Evolutionary conservation across 2,113 vertebrate genomes (phyloP).

Genomic region (Spheniscus mendiculus): DNA sequence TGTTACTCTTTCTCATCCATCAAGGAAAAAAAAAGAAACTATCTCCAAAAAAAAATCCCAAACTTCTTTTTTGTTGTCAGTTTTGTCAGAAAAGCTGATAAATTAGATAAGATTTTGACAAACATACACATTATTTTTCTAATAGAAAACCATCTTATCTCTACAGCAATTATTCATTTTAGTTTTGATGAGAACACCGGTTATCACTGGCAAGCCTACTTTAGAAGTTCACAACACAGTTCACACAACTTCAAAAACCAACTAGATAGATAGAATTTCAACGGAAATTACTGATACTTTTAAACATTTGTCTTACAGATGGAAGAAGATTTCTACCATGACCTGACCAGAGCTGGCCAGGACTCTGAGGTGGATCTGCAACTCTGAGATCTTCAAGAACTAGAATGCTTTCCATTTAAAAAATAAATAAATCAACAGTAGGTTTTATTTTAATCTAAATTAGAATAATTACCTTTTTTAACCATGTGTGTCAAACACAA

Average conservation of each 20-base stretch:
- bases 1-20: background rate
- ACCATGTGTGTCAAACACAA: background rate
- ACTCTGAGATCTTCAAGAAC: background rate
- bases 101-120: background rate
- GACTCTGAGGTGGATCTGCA: background rate
- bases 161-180: background rate
- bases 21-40: background rate
- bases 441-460: background rate
- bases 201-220: background rate
- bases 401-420: background rate
- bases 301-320: background rate
- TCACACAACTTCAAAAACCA: background rate
- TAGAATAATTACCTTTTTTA: background rate
- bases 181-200: background rate
- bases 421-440: background rate
- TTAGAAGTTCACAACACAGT: background rate
- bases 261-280: background rate
- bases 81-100: background rate
- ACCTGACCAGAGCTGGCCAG: background rate
- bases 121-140: background rate
- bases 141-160: background rate
- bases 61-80: background rate
- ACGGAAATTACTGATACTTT: background rate
- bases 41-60: background rate
- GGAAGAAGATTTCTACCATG: background rate